Percentiles rank a stretch among this genome's conserved stretches.
Evolutionary conservation across 1,140 invertebrate species (phyloP).

Genomic region (Paraescarpia echinospica): DNA sequence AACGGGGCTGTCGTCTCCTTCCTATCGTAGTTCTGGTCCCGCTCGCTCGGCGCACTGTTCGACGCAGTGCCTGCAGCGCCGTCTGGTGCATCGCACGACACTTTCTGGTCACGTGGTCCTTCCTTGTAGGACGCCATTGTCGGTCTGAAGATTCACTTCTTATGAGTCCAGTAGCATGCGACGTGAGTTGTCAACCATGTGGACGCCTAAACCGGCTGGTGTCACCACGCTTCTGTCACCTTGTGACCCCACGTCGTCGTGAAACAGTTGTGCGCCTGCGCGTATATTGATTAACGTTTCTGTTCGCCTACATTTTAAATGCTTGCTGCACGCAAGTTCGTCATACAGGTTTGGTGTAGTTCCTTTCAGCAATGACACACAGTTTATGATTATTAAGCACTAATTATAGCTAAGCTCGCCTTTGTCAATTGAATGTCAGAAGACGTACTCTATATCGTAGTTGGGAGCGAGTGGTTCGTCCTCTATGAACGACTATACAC

Average conservation of each 20-base stretch:
- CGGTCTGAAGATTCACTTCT: not conserved
- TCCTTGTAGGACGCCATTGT: not conserved
- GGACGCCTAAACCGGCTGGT: not conserved
- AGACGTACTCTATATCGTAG: not conserved
- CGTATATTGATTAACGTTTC: not conserved
- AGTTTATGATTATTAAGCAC: not conserved
- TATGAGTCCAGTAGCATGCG: not conserved
- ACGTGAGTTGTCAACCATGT: not conserved
- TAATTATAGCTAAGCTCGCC: not conserved
- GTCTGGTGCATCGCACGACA: not conserved
- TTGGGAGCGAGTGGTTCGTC: not conserved
- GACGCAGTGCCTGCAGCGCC: not conserved
- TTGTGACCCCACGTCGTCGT: not conserved
- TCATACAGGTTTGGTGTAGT: not conserved
- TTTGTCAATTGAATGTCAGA: not conserved
- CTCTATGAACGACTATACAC: not conserved
- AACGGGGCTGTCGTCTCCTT: not conserved
- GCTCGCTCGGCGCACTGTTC: not conserved
- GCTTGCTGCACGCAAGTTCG: not conserved
- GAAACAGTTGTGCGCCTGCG: not conserved
- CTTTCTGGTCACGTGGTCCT: not conserved
- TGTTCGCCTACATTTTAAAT: not conserved
- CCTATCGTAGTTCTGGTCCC: not conserved
- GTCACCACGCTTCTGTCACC: not conserved
- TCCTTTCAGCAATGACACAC: not conserved